A percentile compares a stretch with the other conserved stretches of the same genome.
Evolutionary conservation across 64 coral and sea anemone species (phyloP).

Genomic region (Montipora sp.): DNA sequence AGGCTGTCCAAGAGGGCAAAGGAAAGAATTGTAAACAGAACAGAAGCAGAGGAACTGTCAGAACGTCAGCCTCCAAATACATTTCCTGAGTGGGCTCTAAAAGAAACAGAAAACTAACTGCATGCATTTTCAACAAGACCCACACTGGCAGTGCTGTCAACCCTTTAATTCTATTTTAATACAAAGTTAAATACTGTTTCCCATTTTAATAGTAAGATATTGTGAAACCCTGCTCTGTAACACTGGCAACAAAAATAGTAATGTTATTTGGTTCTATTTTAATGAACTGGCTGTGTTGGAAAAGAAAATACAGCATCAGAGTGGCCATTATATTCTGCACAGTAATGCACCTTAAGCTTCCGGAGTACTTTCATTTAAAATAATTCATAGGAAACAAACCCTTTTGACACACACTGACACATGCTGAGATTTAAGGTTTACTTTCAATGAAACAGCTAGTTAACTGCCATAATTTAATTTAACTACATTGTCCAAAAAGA

Average conservation of each 20-base stretch:
- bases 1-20: conserved; percentile 61
- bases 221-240: conserved; percentile 5
- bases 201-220: conserved; percentile 12
- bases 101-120: background rate
- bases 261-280: conserved; percentile 1
- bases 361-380: background rate
- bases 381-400: background rate
- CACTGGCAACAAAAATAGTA: conserved; percentile 11
- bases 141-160: background rate
- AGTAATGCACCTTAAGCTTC: background rate
- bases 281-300: conserved; percentile 4
- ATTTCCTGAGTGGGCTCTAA: background rate
- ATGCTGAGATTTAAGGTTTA: conserved; percentile 3
- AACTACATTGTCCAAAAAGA: conserved; percentile 1
- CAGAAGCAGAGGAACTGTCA: too few relatives aligned
- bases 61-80: too few relatives aligned
- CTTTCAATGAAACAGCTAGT: background rate
- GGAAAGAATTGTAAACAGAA: conserved; percentile 24
- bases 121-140: conserved; percentile 2
- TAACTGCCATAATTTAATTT: background rate
- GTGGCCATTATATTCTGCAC: conserved; percentile 4
- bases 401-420: background rate
- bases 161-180: conserved; percentile 2
- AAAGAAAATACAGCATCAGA: background rate
- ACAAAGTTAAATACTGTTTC: conserved; percentile 7